Percentiles rank a stretch among this genome's conserved stretches.
Conservation (phyloP, 2,888 invertebrate species). For the Omphaloscelis lunosa region DNA sequence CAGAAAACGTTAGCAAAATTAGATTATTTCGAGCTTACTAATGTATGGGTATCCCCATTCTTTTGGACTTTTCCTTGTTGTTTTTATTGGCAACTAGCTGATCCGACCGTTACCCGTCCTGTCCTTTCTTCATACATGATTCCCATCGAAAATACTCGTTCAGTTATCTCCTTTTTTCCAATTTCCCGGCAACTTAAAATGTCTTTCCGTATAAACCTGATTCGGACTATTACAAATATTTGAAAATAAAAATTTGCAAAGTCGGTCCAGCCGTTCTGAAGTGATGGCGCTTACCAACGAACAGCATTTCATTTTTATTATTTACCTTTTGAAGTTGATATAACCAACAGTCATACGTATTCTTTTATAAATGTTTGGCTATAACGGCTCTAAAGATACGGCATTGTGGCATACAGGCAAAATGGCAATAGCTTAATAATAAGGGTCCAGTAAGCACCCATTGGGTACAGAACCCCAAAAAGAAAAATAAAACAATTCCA, state of each 20-base stretch:
- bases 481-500: slow-evolving; percentile 52
- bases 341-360: neutral
- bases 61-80: neutral
- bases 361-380: neutral
- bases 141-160: no score
- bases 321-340: no score
- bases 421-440: neutral
- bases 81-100: neutral
- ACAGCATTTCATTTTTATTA: no score
- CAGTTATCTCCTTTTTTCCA: no score
- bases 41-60: neutral
- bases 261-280: no score
- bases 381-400: neutral
- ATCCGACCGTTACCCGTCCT: no score
- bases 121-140: no score
- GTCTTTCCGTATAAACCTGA: no score
- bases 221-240: no score
- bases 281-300: no score
- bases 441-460: neutral
- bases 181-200: no score
- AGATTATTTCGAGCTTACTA: neutral
- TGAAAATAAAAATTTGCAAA: no score
- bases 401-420: neutral
- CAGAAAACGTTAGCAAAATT: neutral
- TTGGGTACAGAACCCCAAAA: slow-evolving; percentile 22